phyloP scores from a whole-genome alignment of 2,888 invertebrate species.

The Orchesellides sinensis region DNA sequence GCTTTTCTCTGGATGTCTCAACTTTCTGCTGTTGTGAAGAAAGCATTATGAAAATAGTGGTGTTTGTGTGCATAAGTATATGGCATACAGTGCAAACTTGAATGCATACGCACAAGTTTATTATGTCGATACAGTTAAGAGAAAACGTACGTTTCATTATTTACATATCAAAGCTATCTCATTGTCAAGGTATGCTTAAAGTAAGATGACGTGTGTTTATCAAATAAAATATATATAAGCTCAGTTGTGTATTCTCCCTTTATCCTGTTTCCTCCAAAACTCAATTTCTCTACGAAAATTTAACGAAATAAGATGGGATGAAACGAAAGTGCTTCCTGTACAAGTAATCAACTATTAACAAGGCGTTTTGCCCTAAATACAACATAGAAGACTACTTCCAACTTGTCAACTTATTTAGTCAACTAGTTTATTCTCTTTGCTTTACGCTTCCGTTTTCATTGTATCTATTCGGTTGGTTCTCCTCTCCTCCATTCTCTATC shows the following conservation, averaged over 20 bases:
- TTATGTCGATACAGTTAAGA: not conserved
- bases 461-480: not conserved
- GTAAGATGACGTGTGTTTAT: not conserved
- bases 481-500: not conserved
- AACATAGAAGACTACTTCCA: not conserved
- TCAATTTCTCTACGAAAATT: no score
- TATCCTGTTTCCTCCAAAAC: no score
- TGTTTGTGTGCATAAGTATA: not conserved
- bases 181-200: not conserved
- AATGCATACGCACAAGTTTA: no score
- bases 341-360: constrained; percentile 3
- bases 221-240: not conserved
- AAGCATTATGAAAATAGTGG: not conserved
- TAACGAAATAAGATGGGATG: not conserved
- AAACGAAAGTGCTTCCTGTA: not conserved
- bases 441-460: not conserved
- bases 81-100: not conserved
- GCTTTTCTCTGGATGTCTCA: not conserved
- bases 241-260: no score
- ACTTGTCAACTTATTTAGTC: not conserved
- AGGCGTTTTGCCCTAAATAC: not conserved
- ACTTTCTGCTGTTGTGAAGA: constrained; percentile 4
- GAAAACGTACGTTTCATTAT: not conserved
- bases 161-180: not conserved
- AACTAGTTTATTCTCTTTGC: not conserved